Evolutionary conservation across 2,888 invertebrate species (phyloP), one percentile per base, ranked within the genome.

Genomic region (Drosophila diplacantha): DNA sequence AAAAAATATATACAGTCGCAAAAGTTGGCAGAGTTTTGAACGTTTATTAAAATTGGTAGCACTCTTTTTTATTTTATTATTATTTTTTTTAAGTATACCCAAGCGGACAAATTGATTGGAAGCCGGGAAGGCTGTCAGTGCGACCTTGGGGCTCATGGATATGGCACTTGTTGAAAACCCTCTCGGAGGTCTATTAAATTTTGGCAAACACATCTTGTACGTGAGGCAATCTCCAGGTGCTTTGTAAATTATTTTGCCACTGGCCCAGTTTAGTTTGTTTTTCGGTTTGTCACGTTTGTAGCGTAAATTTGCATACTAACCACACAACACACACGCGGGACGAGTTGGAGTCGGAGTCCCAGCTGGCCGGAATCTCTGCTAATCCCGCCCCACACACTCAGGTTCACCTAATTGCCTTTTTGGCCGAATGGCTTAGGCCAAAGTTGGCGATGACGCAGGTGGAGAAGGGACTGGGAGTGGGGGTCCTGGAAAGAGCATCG

Each of bases 351-450:
- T 47, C 32, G 22, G 57, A 14, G 58, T n/a, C 60, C 41, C 61
- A 61, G 29, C 61, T 61, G 61, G 35, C n/a, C 12, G 32, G 35
- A 43, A 43, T 43, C 24, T 31, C 18, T 24, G 29, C 31, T 61
- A 61, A 61, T 61, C 61, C 61, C 22, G 50, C 14, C 38, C 16
- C 24, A 38, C 60, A 41, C 39, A 39, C 50, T 58, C 44, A 18
- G 51, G 64, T 37, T 66, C 47, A 43, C 46, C 49, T 74, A 80
- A 74, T 76, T 80, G 60, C 57, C 52, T 39, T 57, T 54, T 57
- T 29, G 59, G 53, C 31, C 47, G 32, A 59, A 37, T 51, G 50
- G 53, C 69, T 56, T 54, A 38, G 37, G 50, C 31, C 52, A 58
- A 66, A 56, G 57, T 73, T 52, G 38, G 16, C 43, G 20, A 52